Base-by-base conservation (phyloP, 2,797 vertebrate species). In the Anabacerthia variegaticeps region DNA sequence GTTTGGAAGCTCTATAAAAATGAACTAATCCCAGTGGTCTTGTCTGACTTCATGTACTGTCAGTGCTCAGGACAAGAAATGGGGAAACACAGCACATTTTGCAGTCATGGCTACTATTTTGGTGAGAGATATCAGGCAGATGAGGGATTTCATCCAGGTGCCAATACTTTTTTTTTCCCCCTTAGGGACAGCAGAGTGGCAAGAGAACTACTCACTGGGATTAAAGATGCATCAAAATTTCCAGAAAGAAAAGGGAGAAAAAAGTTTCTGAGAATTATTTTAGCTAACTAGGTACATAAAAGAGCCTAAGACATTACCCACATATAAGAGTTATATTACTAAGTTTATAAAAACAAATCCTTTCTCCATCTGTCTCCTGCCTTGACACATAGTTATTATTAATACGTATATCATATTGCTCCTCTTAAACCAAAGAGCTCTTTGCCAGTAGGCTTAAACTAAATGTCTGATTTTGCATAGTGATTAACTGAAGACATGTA, bases 11-110 rank as follows among this genome's bases (percentile, higher is more conserved):
- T 88, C 96, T 91, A 52, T 95, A 97, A 97, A 97, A 95, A 96
- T 89, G 91, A 97, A 97, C 46, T 59, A 93, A 93, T 97, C 97
- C 97, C 97, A 91, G 59, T 78, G 92, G 97, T 95, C 97, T 97
- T 97, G 97, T 98, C 94, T 96, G 95, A 95, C 90, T 96, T 95
- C 95, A 92, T 95, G 95, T 96, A 96, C 97, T 95, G 95, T 97
- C 95, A 97, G 83, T 61, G 77, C 85, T 94, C 88, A 88, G 96
- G 92, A 96, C 93, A 93, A 95, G 93, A 81, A 94, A 88, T 52
- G 62, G 94, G 87, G 94, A 93, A 97, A 88, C 61, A 79, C 1
- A 0, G 56, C 75, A 87, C 77, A 92, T 87, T 88, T n/a, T 43
- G 95, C 83, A 94, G 55, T 78, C 85, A 83, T 65, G 92, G 88